Percentiles rank a stretch among this genome's conserved stretches.
These are phyloP conservation scores for Poecile montanus DNA, from an alignment of 2,797 vertebrate species.

Conservation along the genomic window DNA sequence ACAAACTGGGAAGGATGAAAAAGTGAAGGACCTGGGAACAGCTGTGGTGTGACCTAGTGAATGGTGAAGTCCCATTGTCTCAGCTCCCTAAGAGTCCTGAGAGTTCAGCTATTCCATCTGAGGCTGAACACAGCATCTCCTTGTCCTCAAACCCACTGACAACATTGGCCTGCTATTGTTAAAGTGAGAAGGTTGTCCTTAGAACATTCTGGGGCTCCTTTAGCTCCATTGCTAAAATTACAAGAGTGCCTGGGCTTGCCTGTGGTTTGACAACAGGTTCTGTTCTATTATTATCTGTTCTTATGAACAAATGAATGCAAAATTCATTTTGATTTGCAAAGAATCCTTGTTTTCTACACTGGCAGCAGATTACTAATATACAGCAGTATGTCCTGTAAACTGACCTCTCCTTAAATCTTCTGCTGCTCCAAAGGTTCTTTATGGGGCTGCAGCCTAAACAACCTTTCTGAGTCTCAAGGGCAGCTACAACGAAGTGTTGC, in stretches of 20 bases:
- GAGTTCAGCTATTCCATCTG: not conserved
- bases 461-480: not conserved
- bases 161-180: not conserved
- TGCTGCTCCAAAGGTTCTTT: not conserved
- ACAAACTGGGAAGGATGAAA: not conserved
- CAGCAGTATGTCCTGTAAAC: not conserved
- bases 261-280: not conserved
- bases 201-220: not conserved
- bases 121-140: not conserved
- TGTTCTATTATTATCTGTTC: not conserved
- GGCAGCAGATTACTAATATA: not conserved
- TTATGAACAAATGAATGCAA: not conserved
- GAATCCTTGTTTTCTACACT: not conserved
- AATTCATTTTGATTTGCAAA: not conserved
- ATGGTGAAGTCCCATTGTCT: not conserved
- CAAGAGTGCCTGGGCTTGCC: not conserved
- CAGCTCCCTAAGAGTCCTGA: not conserved
- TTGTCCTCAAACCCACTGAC: not conserved
- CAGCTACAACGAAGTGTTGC: not conserved
- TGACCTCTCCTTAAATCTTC: not conserved
- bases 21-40: not conserved
- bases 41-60: not conserved
- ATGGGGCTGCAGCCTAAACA: not conserved
- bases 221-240: not conserved
- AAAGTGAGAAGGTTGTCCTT: not conserved